Evolutionary conservation across 1,140 invertebrate genomes (phyloP), one percentile per base, ranked within the genome.

Genomic region (Pogonomyrmex barbatus): DNA sequence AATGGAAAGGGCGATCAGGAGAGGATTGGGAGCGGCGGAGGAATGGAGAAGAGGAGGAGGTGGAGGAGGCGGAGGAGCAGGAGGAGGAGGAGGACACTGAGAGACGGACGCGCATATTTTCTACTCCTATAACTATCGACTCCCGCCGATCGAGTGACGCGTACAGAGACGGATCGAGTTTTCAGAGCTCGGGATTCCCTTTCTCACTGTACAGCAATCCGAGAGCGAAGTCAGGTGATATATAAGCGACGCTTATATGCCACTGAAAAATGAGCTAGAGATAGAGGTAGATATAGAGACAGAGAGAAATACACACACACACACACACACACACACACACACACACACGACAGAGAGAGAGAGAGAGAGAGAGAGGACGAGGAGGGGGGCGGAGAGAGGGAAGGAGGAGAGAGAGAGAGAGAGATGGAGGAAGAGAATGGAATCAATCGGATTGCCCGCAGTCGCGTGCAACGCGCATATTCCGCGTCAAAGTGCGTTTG

Each of bases 51-150:
- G n/a, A 33, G 30, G 62, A 39, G 6, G 56, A 78, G 62, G 42
- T 42, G 62, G 33, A 33, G 30, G 62, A 33, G 30, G 62, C 30
- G 6, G 56, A 75, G 62, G 42, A 73, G 24, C 0, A 50, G 62
- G 24, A n/a, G 42, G n/a, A 33, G 30, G 62, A 39, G 6, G 50
- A 78, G 62, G 42, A 73, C 73, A 81, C 70, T 87, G 89, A 79
- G 90, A 86, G 81, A 85, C 58, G 85, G 60, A 85, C 63, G 83
- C 75, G 30, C 12, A 45, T 62, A 52, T 70, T 60, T 76, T 58
- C 71, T 65, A 91, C 91, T 93, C 91, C 90, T 91, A 91, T 92
- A 93, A 92, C 86, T 78, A 92, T 92, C 88, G 63, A 89, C 85
- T 89, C 36, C 77, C 36, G 78, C 47, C 60, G 77, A 50, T 78